Evolutionary conservation across 2,888 invertebrate species (phyloP).

Genomic region (Drosophila lacicola): DNA sequence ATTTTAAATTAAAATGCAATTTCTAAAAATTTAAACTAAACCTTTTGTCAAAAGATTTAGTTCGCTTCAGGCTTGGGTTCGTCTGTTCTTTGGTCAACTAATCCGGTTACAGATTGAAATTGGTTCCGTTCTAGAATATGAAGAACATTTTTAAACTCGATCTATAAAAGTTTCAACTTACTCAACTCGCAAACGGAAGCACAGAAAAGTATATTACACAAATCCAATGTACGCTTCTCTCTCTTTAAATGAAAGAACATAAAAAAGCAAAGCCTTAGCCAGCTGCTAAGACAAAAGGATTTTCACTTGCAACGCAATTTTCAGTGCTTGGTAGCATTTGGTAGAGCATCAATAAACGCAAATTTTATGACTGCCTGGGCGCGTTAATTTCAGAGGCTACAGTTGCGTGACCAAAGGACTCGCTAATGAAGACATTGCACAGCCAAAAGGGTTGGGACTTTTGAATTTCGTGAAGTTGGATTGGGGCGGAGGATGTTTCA

Average conservation of each 20-base stretch:
- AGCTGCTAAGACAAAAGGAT: slow-evolving; percentile 65
- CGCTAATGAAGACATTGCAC: slow-evolving; percentile 73
- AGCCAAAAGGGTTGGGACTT: slow-evolving; percentile 57
- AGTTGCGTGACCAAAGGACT: slow-evolving; percentile 79
- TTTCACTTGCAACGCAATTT: slow-evolving; percentile 53
- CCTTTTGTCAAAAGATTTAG: too few relatives aligned
- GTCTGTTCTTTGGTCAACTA: too few relatives aligned
- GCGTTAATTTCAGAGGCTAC: slow-evolving; percentile 74
- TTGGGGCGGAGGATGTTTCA: slow-evolving; percentile 3
- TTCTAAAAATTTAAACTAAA: too few relatives aligned
- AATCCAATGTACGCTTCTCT: not conserved
- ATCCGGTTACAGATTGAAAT: too few relatives aligned
- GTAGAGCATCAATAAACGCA: slow-evolving; percentile 77
- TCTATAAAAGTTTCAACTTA: too few relatives aligned
- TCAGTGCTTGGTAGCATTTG: slow-evolving; percentile 55
- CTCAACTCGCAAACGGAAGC: too few relatives aligned
- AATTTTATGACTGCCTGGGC: slow-evolving; percentile 72
- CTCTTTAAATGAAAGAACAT: not conserved
- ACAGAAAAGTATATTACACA: too few relatives aligned
- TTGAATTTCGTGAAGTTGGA: not conserved
- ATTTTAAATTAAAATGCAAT: too few relatives aligned
- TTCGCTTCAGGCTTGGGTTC: too few relatives aligned
- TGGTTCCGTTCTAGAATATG: too few relatives aligned
- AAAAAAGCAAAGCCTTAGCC: not conserved
- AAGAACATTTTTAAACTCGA: too few relatives aligned